Percentiles rank a stretch among this genome's conserved stretches.
phyloP scores from a whole-genome alignment of 2,113 vertebrate species.

The Arizona elegans region DNA sequence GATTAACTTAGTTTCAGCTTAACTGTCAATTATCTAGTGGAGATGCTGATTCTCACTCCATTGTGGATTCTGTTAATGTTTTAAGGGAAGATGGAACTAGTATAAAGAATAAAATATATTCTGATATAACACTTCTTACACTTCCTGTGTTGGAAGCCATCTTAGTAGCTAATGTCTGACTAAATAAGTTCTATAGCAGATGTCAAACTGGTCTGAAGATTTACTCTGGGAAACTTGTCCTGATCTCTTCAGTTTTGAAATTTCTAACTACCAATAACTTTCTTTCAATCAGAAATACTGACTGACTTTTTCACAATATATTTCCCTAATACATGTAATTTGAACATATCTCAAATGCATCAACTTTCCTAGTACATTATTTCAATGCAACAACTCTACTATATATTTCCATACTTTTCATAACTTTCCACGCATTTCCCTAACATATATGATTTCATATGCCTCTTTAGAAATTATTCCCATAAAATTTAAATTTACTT shows the following conservation, averaged over 20 bases:
- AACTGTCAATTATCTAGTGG: no score
- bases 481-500: background rate
- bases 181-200: background rate
- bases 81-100: no score
- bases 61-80: no score
- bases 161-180: background rate
- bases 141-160: background rate
- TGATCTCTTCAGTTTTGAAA: background rate
- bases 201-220: background rate
- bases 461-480: background rate
- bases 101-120: no score
- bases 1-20: no score
- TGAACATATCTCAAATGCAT: background rate
- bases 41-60: no score
- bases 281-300: background rate
- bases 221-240: background rate
- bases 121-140: no score
- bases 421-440: background rate
- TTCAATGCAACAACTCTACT: background rate
- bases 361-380: background rate
- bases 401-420: background rate
- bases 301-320: background rate
- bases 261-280: background rate
- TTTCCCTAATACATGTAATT: background rate
- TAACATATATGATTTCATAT: background rate